These are phyloP conservation scores for Drosophila sulfurigaster DNA, from an alignment of 1,140 invertebrate genomes.

Conservation along the genomic window DNA sequence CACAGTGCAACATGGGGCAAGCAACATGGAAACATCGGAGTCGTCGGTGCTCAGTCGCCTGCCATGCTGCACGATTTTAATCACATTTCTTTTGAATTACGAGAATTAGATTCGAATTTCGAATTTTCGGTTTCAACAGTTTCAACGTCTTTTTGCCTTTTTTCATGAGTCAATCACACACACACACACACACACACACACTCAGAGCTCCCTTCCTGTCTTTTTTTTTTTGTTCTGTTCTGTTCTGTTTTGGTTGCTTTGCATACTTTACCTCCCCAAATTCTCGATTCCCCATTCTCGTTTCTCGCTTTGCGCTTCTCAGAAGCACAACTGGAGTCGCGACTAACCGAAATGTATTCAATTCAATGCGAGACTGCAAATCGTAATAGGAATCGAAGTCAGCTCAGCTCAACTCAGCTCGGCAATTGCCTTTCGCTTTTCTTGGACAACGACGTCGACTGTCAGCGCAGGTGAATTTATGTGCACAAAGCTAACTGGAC, in stretches of 20 bases:
- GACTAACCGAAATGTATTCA: conserved; percentile 58
- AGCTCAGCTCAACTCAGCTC: not conserved
- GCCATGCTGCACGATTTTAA: conserved; percentile 70
- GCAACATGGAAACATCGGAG: not conserved
- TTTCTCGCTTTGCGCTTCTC: conserved; percentile 4
- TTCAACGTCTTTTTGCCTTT: conserved; percentile 10
- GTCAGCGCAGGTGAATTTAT: conserved; percentile 82
- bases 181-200: conserved; percentile 4
- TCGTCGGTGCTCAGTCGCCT: conserved; percentile 24
- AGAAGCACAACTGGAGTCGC: conserved; percentile 14
- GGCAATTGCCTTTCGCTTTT: conserved; percentile 74
- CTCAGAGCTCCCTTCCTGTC: too few species aligned
- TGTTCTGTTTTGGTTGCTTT: conserved; percentile 23
- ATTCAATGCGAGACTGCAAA: conserved; percentile 43
- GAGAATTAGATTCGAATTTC: conserved; percentile 73
- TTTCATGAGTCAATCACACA: conserved; percentile 79
- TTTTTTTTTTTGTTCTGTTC: too few species aligned
- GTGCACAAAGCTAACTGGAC: conserved; percentile 73
- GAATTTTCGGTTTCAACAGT: conserved; percentile 48
- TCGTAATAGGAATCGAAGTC: conserved; percentile 30
- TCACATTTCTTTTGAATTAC: conserved; percentile 79
- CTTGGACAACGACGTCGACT: conserved; percentile 56
- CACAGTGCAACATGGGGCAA: not conserved
- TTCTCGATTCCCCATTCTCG: conserved; percentile 30
- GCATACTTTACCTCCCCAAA: conserved; percentile 27